Percentiles rank a stretch among this genome's conserved stretches.
Evolutionary conservation across 2,797 vertebrate species (phyloP).

Genomic region (Diglossa cyanea): DNA sequence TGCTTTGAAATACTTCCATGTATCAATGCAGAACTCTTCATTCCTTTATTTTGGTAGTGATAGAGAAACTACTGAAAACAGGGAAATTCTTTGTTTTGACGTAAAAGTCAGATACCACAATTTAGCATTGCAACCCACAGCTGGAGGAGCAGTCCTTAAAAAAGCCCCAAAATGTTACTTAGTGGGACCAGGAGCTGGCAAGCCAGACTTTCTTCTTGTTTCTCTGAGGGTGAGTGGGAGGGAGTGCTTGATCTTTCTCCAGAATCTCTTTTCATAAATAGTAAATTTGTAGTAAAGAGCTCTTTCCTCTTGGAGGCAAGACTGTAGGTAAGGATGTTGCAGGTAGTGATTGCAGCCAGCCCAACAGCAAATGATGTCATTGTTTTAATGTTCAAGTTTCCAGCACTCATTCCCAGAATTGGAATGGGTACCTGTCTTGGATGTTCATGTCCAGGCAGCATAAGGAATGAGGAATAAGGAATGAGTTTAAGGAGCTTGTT

Average conservation of each 20-base stretch:
- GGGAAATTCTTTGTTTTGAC: neutral
- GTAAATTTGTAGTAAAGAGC: neutral
- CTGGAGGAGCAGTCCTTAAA: neutral
- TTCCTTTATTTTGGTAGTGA: neutral
- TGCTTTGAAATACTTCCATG: neutral
- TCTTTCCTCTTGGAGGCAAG: neutral
- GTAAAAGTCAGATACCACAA: neutral
- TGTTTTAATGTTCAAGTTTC: neutral
- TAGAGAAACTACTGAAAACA: neutral
- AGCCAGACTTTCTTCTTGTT: neutral
- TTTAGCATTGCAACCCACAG: neutral
- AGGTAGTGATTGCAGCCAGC: neutral
- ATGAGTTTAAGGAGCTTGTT: neutral
- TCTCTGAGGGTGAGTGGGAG: neutral
- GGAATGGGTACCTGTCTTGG: neutral
- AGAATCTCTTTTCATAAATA: neutral
- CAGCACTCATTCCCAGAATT: neutral
- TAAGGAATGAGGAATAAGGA: neutral
- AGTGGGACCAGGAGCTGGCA: neutral
- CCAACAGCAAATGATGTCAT: neutral
- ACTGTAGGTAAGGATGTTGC: neutral
- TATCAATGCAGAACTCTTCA: neutral
- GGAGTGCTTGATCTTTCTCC: neutral
- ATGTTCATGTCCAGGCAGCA: neutral
- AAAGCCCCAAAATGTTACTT: neutral